Evolutionary conservation across 2,113 vertebrate genomes (phyloP).

Genomic region (Stegastes partitus): DNA sequence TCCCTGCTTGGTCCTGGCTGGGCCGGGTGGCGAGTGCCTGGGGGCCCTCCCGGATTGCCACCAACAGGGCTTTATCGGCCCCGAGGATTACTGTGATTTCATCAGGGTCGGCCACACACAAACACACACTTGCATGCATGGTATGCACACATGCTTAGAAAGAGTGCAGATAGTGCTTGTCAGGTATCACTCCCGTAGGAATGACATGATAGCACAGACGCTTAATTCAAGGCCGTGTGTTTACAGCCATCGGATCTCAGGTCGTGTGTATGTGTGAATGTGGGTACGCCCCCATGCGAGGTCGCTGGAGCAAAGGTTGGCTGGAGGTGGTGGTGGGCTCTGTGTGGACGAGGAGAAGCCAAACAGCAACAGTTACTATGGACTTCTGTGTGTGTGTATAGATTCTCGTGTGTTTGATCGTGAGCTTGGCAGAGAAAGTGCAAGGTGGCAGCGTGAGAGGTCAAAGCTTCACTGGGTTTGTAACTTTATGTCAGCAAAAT

Average conservation of each 20-base stretch:
- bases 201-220: not conserved
- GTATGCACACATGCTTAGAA: conserved; percentile 37
- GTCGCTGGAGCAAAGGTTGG: conserved; percentile 56
- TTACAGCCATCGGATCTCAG: not conserved
- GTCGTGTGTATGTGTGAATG: not conserved
- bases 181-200: not conserved
- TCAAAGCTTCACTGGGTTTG: conserved; percentile 33
- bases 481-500: conserved; percentile 39
- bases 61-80: conserved; percentile 74
- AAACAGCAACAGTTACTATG: conserved; percentile 85
- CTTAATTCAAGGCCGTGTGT: not conserved
- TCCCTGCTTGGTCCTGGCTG: conserved; percentile 65
- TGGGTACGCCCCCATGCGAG: not conserved
- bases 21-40: conserved; percentile 56
- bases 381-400: conserved; percentile 36
- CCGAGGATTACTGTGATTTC: conserved; percentile 76
- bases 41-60: conserved; percentile 77
- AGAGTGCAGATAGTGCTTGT: conserved; percentile 9
- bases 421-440: conserved; percentile 25
- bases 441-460: conserved; percentile 26
- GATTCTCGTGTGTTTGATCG: conserved; percentile 9
- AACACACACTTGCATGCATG: conserved; percentile 27
- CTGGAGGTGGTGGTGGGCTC: conserved; percentile 47
- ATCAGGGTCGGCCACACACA: conserved; percentile 52
- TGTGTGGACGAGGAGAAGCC: conserved; percentile 51